Base-by-base conservation (phyloP, 2,888 invertebrate species). In the Dicranocentrus wangi region DNA sequence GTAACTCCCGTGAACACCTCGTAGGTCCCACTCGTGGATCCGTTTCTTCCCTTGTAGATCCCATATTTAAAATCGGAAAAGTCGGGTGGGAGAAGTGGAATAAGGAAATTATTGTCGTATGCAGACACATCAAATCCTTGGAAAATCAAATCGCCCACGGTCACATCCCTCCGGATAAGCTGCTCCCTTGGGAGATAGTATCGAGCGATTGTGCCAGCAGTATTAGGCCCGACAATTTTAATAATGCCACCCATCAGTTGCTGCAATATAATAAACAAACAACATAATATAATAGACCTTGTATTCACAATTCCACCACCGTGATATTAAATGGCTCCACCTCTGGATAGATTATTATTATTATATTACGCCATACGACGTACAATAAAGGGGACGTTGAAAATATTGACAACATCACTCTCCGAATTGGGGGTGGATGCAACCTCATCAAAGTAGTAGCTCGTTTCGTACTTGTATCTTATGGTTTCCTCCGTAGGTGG, bases 1-100 rank as follows among this genome's bases (percentile, higher is more conserved):
- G 17, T 17, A 2, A 71, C 70, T n/a, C 85, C 85, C 1, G 81
- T 71, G 51, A 82, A 66, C 15, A 86, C 61, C 61, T 85, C 73
- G 28, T 68, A 86, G 0, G 75, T 27, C 2, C 82, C 85, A 42
- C 82, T 82, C 19, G 84, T 81, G 0, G 78, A 61, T 21, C 28
- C 78, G 43, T 85, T 85, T 66, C 70, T 82, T 79, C 78, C 73
- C 27, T 51, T 71, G 43, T 73, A 82, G 2, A 82, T 17, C 1
- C 72, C 82, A 39, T 78, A 82, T 2, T 55, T 21, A 1, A 19
- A 43, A 2, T 61, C 69, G n/a, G 21, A 39, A 39, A 70, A 70
- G 1, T 69, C 78, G 1, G 1, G 10, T 2, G 3, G 32, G 23
- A 47, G 60, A 28, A 8, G 58, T 3, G 7, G 2, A 1, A n/a